These are phyloP conservation scores for Podarcis lilfordi DNA, from an alignment of 2,797 vertebrate species.

Conservation along the genomic window DNA sequence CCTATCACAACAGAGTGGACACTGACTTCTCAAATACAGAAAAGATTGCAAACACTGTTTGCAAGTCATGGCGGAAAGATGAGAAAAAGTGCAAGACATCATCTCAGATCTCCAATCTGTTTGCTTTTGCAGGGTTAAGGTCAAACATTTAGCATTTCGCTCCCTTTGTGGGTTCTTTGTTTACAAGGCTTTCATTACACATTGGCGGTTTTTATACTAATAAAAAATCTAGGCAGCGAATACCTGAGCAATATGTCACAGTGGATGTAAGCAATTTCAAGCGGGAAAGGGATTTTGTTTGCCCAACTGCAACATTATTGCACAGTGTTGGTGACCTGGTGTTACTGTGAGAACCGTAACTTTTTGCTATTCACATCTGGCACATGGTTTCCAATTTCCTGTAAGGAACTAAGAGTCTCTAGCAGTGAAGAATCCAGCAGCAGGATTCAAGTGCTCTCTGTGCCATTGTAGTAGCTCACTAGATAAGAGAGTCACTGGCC, in stretches of 20 bases:
- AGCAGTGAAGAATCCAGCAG: background rate
- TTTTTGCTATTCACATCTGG: background rate
- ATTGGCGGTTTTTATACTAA: slow-evolving; percentile 12
- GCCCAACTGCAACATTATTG: slow-evolving; percentile 36
- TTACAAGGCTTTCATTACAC: slow-evolving; percentile 40
- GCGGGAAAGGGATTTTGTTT: slow-evolving; percentile 33
- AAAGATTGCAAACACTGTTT: background rate
- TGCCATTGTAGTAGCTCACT: background rate
- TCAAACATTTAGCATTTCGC: slow-evolving; percentile 40
- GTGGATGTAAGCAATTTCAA: slow-evolving; percentile 38
- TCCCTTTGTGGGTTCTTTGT: slow-evolving; percentile 46
- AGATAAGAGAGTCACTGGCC: background rate
- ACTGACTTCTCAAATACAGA: background rate
- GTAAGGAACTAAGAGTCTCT: background rate
- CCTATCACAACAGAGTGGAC: background rate
- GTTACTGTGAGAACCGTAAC: slow-evolving; percentile 20
- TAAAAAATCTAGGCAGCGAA: slow-evolving; percentile 49
- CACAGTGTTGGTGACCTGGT: background rate
- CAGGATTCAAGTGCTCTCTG: too few relatives aligned
- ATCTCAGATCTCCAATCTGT: slow-evolving; percentile 32
- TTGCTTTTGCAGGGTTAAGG: slow-evolving; percentile 42
- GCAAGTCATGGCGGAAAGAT: slow-evolving; percentile 7
- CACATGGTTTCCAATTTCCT: slow-evolving; percentile 24
- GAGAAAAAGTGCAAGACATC: slow-evolving; percentile 48
- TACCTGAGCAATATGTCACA: slow-evolving; percentile 48